Evolutionary conservation across 1,140 invertebrate genomes (phyloP).

Genomic region (Hermetia illucens): DNA sequence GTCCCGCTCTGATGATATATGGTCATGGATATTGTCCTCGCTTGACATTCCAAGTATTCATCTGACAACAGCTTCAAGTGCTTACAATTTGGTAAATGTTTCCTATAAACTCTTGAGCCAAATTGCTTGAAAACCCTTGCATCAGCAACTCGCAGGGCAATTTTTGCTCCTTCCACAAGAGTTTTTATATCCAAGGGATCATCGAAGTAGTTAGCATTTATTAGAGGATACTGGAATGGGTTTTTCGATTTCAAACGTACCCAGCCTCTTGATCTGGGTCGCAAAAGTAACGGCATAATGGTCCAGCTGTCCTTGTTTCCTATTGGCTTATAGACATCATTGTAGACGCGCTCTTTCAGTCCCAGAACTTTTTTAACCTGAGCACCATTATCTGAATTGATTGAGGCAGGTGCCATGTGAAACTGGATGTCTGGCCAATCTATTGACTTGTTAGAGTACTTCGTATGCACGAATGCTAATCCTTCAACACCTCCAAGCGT

Average conservation of each 20-base stretch:
- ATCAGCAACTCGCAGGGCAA: slow-evolving; percentile 52
- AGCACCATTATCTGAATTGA: slow-evolving; percentile 62
- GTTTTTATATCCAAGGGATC: slow-evolving; percentile 60
- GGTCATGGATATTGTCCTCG: slow-evolving; percentile 71
- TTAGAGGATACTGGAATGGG: slow-evolving; percentile 70
- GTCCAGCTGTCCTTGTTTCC: slow-evolving; percentile 66
- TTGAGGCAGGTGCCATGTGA: slow-evolving; percentile 73
- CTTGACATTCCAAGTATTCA: slow-evolving; percentile 72
- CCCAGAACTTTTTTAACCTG: slow-evolving; percentile 65
- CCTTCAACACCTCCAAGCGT: slow-evolving; percentile 73
- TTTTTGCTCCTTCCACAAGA: slow-evolving; percentile 68
- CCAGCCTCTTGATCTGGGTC: slow-evolving; percentile 66
- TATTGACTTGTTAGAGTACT: slow-evolving; percentile 54
- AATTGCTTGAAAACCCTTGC: slow-evolving; percentile 69
- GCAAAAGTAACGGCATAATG: slow-evolving; percentile 63
- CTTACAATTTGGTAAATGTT: slow-evolving; percentile 64
- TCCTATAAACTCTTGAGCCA: slow-evolving; percentile 54
- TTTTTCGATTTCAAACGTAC: slow-evolving; percentile 58
- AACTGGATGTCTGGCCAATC: slow-evolving; percentile 74
- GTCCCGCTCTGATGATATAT: slow-evolving; percentile 73
- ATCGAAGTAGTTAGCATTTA: slow-evolving; percentile 80
- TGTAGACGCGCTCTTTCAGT: slow-evolving; percentile 64
- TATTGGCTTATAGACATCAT: slow-evolving; percentile 62
- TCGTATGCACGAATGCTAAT: slow-evolving; percentile 70
- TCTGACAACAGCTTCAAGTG: slow-evolving; percentile 57